These are phyloP conservation scores for Forficula auricularia DNA, from an alignment of 1,140 invertebrate species.

Conservation along the genomic window DNA sequence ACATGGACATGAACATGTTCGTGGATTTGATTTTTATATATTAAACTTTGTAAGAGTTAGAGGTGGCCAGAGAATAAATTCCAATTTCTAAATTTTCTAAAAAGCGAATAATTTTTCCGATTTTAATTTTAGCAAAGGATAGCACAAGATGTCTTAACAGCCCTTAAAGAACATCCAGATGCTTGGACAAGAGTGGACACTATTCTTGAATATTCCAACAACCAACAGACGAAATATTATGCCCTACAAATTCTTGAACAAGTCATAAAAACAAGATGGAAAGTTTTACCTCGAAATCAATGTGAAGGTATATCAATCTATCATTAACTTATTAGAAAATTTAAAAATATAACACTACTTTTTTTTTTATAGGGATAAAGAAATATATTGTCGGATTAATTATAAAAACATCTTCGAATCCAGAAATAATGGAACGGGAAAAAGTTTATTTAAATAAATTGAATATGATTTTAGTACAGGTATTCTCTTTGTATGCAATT, in stretches of 20 bases:
- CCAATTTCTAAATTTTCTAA: too few relatives aligned
- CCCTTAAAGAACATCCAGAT: conserved; percentile 94
- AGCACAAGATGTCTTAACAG: conserved; percentile 87
- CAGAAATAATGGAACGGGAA: conserved; percentile 71
- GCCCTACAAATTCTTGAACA: conserved; percentile 98
- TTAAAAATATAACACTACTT: neutral
- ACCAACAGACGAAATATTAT: conserved; percentile 99
- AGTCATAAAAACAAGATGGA: conserved; percentile 98
- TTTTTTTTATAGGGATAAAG: conserved; percentile 51
- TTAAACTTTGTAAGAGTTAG: too few relatives aligned
- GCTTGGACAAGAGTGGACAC: conserved; percentile 98
- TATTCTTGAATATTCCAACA: conserved; percentile 84
- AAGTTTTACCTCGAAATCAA: conserved; percentile 91
- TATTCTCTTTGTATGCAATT: conserved; percentile 16
- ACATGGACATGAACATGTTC: too few relatives aligned
- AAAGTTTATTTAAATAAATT: conserved; percentile 96
- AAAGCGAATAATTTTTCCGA: too few relatives aligned
- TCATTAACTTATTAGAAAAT: neutral
- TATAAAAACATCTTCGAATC: conserved; percentile 93
- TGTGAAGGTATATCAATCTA: conserved; percentile 62
- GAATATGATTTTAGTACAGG: conserved; percentile 95
- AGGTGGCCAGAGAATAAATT: too few relatives aligned
- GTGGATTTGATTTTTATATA: too few relatives aligned
- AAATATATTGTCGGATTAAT: conserved; percentile 98
- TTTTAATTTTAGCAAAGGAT: conserved; percentile 56